phyloP scores from a whole-genome alignment of 2,888 invertebrate species.

The Eumerus sabulonum region DNA sequence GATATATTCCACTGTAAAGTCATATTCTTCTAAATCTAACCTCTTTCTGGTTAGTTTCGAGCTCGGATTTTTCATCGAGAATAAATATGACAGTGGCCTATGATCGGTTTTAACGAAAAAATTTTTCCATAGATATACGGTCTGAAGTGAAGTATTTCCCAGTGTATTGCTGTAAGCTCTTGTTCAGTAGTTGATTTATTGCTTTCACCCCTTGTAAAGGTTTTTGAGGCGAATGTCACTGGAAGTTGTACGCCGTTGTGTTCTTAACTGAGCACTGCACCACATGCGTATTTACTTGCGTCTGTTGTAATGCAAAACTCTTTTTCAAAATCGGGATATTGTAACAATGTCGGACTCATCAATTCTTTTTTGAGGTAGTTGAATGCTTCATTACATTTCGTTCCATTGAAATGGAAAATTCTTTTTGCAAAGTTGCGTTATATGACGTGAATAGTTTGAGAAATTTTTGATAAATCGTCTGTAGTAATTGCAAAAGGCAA shows the following conservation, averaged over 20 bases:
- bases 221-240: conserved; percentile 51
- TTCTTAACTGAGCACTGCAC: conserved; percentile 58
- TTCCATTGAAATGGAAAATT: too few relatives aligned
- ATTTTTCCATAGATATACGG: conserved; percentile 58
- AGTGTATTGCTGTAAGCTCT: too few relatives aligned
- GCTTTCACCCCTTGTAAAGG: conserved; percentile 67
- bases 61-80: conserved; percentile 69
- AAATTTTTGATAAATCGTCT: conserved; percentile 43
- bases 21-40: conserved; percentile 69
- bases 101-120: conserved; percentile 70
- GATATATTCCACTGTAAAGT: conserved; percentile 66
- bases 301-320: conserved; percentile 47
- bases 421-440: conserved; percentile 16
- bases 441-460: not conserved
- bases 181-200: conserved; percentile 55
- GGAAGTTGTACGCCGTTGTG: conserved; percentile 39
- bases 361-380: conserved; percentile 13
- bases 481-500: conserved; percentile 48
- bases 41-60: conserved; percentile 71
- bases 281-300: conserved; percentile 54
- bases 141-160: conserved; percentile 68
- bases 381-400: conserved; percentile 26
- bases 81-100: conserved; percentile 70
- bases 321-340: conserved; percentile 24
- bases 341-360: conserved; percentile 20